A percentile compares a stretch with the other conserved stretches of the same genome.
phyloP scores from a whole-genome alignment of 2,113 vertebrate genomes.

The Hirundichthys speculiger region DNA sequence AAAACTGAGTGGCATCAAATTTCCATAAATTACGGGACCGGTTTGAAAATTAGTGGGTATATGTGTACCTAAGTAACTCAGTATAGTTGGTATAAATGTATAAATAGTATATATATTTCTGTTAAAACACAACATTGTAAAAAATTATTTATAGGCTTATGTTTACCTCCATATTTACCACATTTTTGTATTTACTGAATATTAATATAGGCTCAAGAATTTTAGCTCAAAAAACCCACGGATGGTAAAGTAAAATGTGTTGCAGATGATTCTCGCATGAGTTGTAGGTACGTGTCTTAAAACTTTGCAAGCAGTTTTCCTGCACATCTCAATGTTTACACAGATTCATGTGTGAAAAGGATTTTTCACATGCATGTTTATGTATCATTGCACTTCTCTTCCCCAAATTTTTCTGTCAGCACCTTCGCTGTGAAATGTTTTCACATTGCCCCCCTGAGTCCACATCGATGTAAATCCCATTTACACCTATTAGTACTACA shows the following conservation, averaged over 20 bases:
- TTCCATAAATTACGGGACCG: background rate
- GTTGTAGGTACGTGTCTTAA: conserved; percentile 14
- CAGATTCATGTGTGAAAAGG: conserved; percentile 53
- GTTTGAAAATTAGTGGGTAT: background rate
- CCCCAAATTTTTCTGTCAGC: conserved; percentile 58
- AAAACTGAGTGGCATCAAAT: background rate
- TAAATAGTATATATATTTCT: background rate
- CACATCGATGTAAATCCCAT: conserved; percentile 47
- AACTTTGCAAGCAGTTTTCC: conserved; percentile 17
- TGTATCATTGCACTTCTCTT: conserved; percentile 26
- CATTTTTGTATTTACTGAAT: no score
- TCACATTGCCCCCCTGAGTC: conserved; percentile 51
- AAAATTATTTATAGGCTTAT: no score
- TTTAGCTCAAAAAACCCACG: no score
- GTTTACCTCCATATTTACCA: no score
- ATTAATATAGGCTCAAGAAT: no score
- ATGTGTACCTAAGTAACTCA: background rate
- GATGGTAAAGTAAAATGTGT: background rate
- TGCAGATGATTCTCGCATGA: no score
- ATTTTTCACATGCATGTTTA: conserved; percentile 33
- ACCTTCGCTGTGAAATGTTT: conserved; percentile 54
- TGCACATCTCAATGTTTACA: conserved; percentile 23
- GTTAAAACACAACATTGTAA: background rate
- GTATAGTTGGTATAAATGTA: background rate
- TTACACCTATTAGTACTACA: conserved; percentile 41